Percentiles rank a stretch among this genome's conserved stretches.
Conservation (phyloP, 2,113 vertebrate species). For the Colossoma macropomum region DNA sequence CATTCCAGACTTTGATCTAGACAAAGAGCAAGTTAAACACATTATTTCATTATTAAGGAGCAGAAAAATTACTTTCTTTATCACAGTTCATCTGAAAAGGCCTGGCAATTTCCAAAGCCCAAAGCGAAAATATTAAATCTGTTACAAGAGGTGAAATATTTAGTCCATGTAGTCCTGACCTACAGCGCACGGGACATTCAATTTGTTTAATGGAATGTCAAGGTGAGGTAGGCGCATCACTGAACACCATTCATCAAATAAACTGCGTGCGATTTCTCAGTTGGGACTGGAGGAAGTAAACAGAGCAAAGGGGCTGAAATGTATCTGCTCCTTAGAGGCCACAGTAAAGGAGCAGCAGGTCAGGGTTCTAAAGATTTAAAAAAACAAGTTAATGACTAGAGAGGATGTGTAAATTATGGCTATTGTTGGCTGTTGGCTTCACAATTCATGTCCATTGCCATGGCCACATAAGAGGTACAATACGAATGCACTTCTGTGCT, state of each 20-base stretch:
- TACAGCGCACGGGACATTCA: slow-evolving; percentile 22
- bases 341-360: slow-evolving; percentile 14
- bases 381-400: slow-evolving; percentile 12
- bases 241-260: slow-evolving; percentile 40
- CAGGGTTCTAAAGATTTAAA: slow-evolving; percentile 13
- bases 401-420: not conserved
- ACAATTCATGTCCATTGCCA: not conserved
- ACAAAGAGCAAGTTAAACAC: not conserved
- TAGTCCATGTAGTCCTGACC: slow-evolving; percentile 26
- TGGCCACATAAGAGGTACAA: not conserved
- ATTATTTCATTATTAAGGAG: not conserved
- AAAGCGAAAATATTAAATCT: slow-evolving; percentile 23
- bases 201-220: slow-evolving; percentile 52
- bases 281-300: slow-evolving; percentile 10
- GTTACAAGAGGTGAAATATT: slow-evolving; percentile 37
- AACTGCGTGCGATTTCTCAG: slow-evolving; percentile 27
- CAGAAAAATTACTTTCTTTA: not conserved
- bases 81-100: not conserved
- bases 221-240: slow-evolving; percentile 16
- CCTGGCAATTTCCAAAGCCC: not conserved
- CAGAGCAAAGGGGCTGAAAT: slow-evolving; percentile 9
- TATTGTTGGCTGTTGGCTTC: not conserved
- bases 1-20: not conserved
- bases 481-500: not conserved
- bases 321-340: slow-evolving; percentile 22